Percentiles rank a stretch among this genome's conserved stretches.
Conservation (phyloP, 2,113 vertebrate genomes). For the Scalopus aquaticus region DNA sequence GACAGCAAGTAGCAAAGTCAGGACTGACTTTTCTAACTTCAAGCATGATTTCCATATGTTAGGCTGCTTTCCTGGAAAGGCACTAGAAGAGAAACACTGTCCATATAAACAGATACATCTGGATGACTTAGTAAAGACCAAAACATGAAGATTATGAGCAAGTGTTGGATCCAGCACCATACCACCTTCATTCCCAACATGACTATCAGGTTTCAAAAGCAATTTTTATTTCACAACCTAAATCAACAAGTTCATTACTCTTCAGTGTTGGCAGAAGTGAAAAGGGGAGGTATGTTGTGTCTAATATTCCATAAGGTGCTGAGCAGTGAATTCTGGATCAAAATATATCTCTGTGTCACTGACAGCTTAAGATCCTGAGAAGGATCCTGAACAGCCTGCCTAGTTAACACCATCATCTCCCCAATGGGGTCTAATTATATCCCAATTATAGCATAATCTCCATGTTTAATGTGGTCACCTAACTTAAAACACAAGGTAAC, state of each 20-base stretch:
- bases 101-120: not conserved
- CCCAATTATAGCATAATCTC: not conserved
- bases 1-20: not conserved
- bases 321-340: too few species aligned
- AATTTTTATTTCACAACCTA: not conserved
- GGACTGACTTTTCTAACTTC: not conserved
- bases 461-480: not conserved
- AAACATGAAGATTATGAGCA: not conserved
- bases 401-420: not conserved
- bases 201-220: not conserved
- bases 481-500: not conserved
- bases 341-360: too few species aligned
- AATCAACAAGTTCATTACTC: not conserved
- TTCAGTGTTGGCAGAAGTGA: not conserved
- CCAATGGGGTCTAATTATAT: not conserved
- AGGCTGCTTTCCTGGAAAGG: not conserved
- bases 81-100: not conserved
- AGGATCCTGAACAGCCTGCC: not conserved
- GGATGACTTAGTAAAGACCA: not conserved
- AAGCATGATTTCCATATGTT: not conserved
- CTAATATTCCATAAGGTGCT: not conserved
- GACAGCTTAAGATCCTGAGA: too few species aligned
- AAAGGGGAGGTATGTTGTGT: not conserved
- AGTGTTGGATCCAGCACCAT: not conserved
- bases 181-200: not conserved